Base-by-base conservation (phyloP, 92 coral and sea anemone genomes). In the Siderastrea radians region DNA sequence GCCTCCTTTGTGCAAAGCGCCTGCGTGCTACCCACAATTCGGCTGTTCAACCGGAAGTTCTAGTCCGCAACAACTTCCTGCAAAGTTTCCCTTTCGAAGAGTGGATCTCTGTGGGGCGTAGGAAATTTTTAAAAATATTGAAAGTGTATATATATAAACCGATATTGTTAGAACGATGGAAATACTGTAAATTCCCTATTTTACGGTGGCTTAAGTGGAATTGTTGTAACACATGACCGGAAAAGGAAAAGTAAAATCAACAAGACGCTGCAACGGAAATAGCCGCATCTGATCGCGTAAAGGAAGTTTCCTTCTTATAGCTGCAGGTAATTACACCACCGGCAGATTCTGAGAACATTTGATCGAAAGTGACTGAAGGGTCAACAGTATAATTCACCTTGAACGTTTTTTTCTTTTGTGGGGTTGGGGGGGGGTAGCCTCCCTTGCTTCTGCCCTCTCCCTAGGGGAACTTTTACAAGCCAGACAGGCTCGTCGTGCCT, bases 1-100 rank as follows among this genome's bases (percentile, higher is more conserved):
- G 65, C n/a, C 76, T 9, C 10, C 63, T 64, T 16, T 65, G 38
- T 11, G 5, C 15, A 38, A 19, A 4, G 80, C 80, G 72, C 55
- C 58, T 26, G 80, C 69, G 68, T 46, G 17, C 74, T 84, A 84
- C 87, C 87, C 87, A 84, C 60, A 84, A 63, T 84, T 63, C 81
- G 73, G 38, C 68, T 2, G 77, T 11, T 5, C 58, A 19, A 84
- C 81, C 87, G 87, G 87, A 84, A 73, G 87, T 74, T 7, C 7
- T 48, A 26, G 38, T 17, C n/a, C 6, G 19, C 47, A 69, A 47
- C 4, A 12, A 69, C 74, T 45, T 69, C 74, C 74, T 44, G 69
- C 69, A 7, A 7, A 5, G 19, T 0, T 64, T 16, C 3, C 7
- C n/a, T 38, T 38, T 64, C 38, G 38, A 26, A 15, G n/a, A 2